Base-by-base conservation (phyloP, 2,797 vertebrate species). In the Pogoniulus pusillus region DNA sequence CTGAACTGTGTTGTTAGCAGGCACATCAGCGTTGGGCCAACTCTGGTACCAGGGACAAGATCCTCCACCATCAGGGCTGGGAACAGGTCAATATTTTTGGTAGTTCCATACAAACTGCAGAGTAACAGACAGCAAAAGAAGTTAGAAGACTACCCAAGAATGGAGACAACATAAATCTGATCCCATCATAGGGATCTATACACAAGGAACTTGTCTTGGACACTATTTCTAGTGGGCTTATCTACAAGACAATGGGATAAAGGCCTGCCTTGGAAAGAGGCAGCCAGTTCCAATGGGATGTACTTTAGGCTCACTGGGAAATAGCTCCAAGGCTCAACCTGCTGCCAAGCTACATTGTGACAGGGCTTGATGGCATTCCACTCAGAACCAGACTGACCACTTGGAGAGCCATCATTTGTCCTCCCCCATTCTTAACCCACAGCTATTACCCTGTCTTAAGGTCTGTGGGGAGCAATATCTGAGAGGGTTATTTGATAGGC, bases 1-100 rank as follows among this genome's bases (percentile, higher is more conserved):
- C 93, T 93, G 86, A 97, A 97, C 89, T 97, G 97, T 1, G 96
- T 96, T 0, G 90, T 96, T 64, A 97, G 87, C 54, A 97, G 87
- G 49, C 97, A 97, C 95, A 97, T 96, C 68, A 97, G 62, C 0
- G 96, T 97, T 11, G 97, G 97, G 39, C 97, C 97, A 35, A 97
- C 94, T 63, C 97, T 93, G 63, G 97, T 96, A 7, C 97, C 97
- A 29, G 97, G 97, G 18, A 97, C 91, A 64, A 97, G 93, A 75
- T 97, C 97, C 53, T 97, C 97, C 69, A 96, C 97, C 94, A 97
- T 97, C 86, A 97, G 92, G 3, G 97, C 97, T 79, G 97, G 97
- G 69, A 97, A 97, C n/a, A 97, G 93, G 94, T 97, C 97, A 35
- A 97, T 96, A 27, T 97, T 97, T 92, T 96, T 96, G 26, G 97